Percentiles rank a stretch among this genome's conserved stretches.
These are phyloP conservation scores for Oxycera nigricornis DNA, from an alignment of 2,888 invertebrate genomes.

Conservation along the genomic window DNA sequence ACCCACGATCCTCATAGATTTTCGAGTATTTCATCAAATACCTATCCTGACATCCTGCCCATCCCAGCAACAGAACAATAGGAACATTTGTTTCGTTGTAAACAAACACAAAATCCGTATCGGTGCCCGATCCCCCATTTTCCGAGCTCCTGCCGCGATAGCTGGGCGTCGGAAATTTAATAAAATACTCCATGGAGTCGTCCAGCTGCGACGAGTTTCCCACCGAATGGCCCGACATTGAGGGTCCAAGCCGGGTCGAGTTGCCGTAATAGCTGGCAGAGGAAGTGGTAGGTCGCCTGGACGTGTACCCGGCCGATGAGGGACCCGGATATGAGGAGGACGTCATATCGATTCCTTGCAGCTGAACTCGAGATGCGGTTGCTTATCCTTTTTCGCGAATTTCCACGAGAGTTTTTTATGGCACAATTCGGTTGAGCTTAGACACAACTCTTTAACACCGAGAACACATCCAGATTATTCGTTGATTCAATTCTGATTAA, in stretches of 20 bases:
- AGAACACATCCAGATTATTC: no score
- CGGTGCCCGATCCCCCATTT: conserved; percentile 45
- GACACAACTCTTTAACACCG: no score
- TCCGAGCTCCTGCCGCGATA: conserved; percentile 57
- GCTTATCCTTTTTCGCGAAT: no score
- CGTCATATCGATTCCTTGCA: no score
- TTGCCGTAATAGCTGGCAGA: neutral
- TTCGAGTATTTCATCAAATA: conserved; percentile 80
- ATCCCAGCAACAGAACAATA: conserved; percentile 76
- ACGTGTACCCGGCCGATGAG: conserved; percentile 1
- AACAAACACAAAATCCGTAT: conserved; percentile 66
- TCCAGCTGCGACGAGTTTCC: neutral
- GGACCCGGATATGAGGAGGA: neutral
- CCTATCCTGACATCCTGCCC: conserved; percentile 82
- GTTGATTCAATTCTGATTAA: no score
- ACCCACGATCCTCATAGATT: conserved; percentile 80
- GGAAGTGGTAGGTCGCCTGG: conserved; percentile 3
- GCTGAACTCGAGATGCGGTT: no score
- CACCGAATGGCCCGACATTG: neutral
- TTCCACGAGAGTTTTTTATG: no score
- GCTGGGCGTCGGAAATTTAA: conserved; percentile 67
- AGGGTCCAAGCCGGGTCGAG: neutral
- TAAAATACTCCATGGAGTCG: conserved; percentile 69
- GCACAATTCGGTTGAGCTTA: no score
- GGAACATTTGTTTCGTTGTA: conserved; percentile 70